phyloP scores from a whole-genome alignment of 1,140 invertebrate genomes.

The Physella acuta region DNA sequence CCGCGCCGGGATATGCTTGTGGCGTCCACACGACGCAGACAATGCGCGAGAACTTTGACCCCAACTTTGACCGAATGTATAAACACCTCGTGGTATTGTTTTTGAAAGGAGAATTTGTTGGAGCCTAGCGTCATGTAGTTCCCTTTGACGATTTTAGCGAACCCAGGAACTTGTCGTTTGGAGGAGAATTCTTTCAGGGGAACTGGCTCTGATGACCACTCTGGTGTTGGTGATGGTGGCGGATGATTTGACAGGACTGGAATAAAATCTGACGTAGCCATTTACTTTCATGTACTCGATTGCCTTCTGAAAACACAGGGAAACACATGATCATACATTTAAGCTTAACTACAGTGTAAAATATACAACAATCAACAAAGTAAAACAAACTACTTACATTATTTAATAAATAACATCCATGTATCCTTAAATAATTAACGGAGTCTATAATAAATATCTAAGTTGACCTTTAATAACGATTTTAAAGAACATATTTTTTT shows the following conservation, averaged over 20 bases:
- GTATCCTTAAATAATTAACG: too few species aligned
- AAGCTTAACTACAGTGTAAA: too few species aligned
- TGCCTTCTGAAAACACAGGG: not conserved
- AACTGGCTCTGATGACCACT: slow-evolving; percentile 79
- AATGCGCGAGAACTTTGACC: slow-evolving; percentile 82
- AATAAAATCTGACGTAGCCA: not conserved
- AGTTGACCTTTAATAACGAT: too few species aligned
- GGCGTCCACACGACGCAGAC: slow-evolving; percentile 85
- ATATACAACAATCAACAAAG: too few species aligned
- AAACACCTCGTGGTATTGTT: slow-evolving; percentile 73
- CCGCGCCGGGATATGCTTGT: slow-evolving; percentile 53
- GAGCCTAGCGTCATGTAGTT: slow-evolving; percentile 86
- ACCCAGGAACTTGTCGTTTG: slow-evolving; percentile 77
- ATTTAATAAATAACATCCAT: too few species aligned
- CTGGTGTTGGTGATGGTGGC: slow-evolving; percentile 46
- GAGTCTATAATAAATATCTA: too few species aligned
- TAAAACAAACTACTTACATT: too few species aligned
- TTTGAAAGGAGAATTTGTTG: slow-evolving; percentile 69
- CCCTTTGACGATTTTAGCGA: slow-evolving; percentile 88
- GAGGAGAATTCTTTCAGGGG: slow-evolving; percentile 79
- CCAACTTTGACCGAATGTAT: slow-evolving; percentile 80
- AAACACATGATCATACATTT: slow-evolving; percentile 1
- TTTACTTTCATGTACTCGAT: not conserved
- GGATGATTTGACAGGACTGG: not conserved
- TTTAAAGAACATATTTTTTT: too few species aligned